These are phyloP conservation scores for Oreochromis grahami DNA, from an alignment of 2,797 vertebrate genomes.

Conservation along the genomic window DNA sequence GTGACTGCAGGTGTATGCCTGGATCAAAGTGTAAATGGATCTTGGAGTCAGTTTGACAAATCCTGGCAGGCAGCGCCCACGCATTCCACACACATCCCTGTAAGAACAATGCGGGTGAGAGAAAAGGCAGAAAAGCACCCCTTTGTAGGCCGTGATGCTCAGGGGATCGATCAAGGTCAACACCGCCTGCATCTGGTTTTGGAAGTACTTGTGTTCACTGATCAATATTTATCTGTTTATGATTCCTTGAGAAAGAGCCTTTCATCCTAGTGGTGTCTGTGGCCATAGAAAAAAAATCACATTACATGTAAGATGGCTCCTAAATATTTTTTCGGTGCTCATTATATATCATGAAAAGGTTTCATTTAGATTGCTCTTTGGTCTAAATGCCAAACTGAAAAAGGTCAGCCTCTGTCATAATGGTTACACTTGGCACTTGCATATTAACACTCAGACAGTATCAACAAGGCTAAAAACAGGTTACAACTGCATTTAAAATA, in stretches of 20 bases:
- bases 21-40: conserved; percentile 19
- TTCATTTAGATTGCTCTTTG: neutral
- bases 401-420: neutral
- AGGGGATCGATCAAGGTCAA: conserved; percentile 45
- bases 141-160: conserved; percentile 19
- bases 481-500: neutral
- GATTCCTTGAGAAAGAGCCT: conserved; percentile 43
- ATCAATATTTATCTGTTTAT: conserved; percentile 67
- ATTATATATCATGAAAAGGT: neutral
- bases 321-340: neutral
- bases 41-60: conserved; percentile 30
- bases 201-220: neutral
- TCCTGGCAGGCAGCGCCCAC: conserved; percentile 5
- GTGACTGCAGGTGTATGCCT: neutral
- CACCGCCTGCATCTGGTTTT: conserved; percentile 26
- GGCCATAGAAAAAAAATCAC: neutral
- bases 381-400: neutral
- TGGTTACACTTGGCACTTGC: neutral
- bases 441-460: neutral
- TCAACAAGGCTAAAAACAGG: neutral
- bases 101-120: conserved; percentile 20
- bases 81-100: neutral
- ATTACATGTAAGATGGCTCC: conserved; percentile 1
- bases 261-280: conserved; percentile 20
- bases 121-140: conserved; percentile 22